Base-by-base conservation (phyloP, 2,797 vertebrate genomes). In the Limosa lapponica region DNA sequence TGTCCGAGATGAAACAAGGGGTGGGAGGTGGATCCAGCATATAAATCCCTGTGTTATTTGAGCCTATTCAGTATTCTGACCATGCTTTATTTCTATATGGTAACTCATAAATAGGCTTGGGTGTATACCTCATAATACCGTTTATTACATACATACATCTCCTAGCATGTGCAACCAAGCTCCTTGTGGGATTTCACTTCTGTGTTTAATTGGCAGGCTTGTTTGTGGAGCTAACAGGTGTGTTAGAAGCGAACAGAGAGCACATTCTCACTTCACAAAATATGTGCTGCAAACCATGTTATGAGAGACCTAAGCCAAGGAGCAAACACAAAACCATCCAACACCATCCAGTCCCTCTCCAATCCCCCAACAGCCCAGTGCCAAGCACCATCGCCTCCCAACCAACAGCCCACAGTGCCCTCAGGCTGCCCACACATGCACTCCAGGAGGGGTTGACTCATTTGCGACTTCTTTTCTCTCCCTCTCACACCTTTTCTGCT, bases 121-220 rank as follows among this genome's bases (percentile, higher is more conserved):
- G 70, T 73, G 90, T 88, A 39, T 91, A 94, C 85, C 87, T 95
- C 85, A 58, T 88, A 94, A 52, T 48, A 66, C n/a, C 10, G 5
- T 90, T 96, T 96, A 97, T 96, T 96, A 80, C 92, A 51, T 1
- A 62, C 94, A 94, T 95, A 66, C 81, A 96, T 96, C 90, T 95
- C 92, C 83, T 28, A 94, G 66, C 73, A 66, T 0, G 70, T 24
- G 83, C 90, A 96, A 30, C 81, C 89, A 23, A 93, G 74, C 59
- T 93, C 83, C 96, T 59, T 66, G 41, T 77, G 95, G 93, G 93
- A 94, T 94, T 96, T 82, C 51, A 72, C 37, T 92, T 67, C 74
- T 70, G 77, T 52, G 39, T 66, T 96, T 95, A 95, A 94, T 72
- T 93, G 89, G 89, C 91, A 95, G 84, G 23, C 54, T 49, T 73